phyloP scores from a whole-genome alignment of 2,888 invertebrate species.

The Ethmia dodecea region DNA sequence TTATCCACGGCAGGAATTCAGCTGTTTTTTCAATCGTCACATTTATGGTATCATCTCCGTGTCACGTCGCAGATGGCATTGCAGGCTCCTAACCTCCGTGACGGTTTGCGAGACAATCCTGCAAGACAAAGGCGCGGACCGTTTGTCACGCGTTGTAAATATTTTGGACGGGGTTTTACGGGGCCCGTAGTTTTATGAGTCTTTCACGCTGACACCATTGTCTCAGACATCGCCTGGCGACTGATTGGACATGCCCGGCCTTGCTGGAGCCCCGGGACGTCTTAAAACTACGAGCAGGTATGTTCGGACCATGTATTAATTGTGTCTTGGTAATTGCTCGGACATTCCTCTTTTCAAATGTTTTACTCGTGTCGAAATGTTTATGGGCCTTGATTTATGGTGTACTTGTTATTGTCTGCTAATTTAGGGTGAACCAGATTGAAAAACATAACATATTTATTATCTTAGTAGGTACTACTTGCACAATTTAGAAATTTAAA shows the following conservation, averaged over 20 bases:
- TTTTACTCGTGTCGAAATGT: constrained; percentile 21
- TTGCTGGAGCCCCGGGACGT: constrained; percentile 29
- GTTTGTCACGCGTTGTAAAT: constrained; percentile 75
- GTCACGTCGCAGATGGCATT: constrained; percentile 16
- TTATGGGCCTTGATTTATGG: constrained; percentile 22
- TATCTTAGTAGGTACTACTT: too few relatives aligned
- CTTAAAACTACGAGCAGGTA: constrained; percentile 15
- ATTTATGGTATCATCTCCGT: neutral
- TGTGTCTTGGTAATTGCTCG: constrained; percentile 13
- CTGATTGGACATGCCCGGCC: constrained; percentile 57
- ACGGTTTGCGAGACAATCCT: constrained; percentile 65
- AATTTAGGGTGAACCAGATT: too few relatives aligned
- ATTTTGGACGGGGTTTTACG: constrained; percentile 69
- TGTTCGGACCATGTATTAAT: constrained; percentile 16
- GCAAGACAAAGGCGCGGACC: constrained; percentile 52
- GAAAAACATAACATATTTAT: too few relatives aligned
- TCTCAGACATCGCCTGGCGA: constrained; percentile 41
- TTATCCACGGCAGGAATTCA: too few relatives aligned
- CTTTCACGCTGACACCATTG: constrained; percentile 67
- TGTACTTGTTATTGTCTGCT: too few relatives aligned
- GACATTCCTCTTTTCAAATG: constrained; percentile 25
- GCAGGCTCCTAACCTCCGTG: constrained; percentile 49
- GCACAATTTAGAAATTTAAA: too few relatives aligned
- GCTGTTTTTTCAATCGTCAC: constrained; percentile 3
- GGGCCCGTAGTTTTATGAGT: constrained; percentile 65